Base-by-base conservation (phyloP, 2,113 vertebrate species). In the Nansenia antarctica region DNA sequence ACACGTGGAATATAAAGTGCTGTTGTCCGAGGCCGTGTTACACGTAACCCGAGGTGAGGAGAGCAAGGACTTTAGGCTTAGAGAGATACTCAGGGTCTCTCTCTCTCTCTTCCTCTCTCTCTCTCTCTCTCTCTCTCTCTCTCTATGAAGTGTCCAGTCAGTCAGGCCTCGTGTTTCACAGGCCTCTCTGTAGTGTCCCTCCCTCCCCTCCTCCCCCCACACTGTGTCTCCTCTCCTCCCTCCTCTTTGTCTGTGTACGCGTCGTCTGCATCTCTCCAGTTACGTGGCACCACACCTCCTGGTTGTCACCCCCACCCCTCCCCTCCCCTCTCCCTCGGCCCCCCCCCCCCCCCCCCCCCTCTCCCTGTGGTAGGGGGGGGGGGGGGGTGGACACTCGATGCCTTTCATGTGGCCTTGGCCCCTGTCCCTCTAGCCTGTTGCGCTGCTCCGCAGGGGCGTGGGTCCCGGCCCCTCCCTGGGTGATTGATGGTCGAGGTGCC, bases 231-330 rank as follows among this genome's bases (percentile, higher is more conserved):
- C 79, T 72, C 0, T 32, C 39, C 45, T 87, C n/a, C n/a, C 88
- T 93, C 89, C 85, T 85, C 87, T 71, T 61, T 80, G 75, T 81
- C 81, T 90, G 90, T 91, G 87, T 88, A 87, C 15, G 45, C 58
- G 27, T 35, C 42, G 45, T 14, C 29, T 71, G 79, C 78, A 87
- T 88, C 78, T 89, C 94, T 95, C 93, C 87, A 89, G 93, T 95
- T 95, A 94, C 94, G 91, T 90, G 84, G 84, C 92, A 92, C 90
- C 89, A 92, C 93, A 93, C 93, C 90, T 94, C 87, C 77, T 88
- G 91, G 93, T 94, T 94, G 93, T 94, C 93, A 94, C 96, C 94
- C 92, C 93, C 92, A 89, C 92, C 85, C 82, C 86, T 72, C 62
- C 55, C 78, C 82, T 29, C 62, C 39, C 62, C 55, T 79, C 82